Conservation (phyloP, 2,888 invertebrate species). For the Ptilodon capucinus region DNA sequence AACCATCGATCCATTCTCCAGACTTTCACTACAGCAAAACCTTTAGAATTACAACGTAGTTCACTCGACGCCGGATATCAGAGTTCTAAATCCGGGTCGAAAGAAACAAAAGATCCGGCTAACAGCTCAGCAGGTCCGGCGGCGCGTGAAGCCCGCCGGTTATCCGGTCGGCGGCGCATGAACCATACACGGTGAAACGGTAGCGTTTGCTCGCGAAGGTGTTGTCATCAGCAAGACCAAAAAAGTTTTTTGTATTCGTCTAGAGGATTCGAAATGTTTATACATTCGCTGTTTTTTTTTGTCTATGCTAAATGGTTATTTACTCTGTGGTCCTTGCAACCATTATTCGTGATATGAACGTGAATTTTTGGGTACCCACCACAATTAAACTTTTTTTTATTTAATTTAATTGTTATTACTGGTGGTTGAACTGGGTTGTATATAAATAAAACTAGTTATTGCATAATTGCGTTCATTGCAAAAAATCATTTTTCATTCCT, state of each 20-base stretch:
- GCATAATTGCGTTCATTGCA: too few relatives aligned
- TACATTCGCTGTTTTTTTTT: too few relatives aligned
- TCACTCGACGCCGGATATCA: constrained; percentile 9
- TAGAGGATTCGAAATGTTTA: neutral
- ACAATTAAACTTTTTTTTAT: too few relatives aligned
- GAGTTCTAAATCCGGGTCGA: constrained; percentile 12
- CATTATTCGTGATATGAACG: too few relatives aligned
- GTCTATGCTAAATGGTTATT: too few relatives aligned
- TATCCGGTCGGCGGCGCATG: neutral
- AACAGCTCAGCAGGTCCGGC: constrained; percentile 25
- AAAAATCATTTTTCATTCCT: too few relatives aligned
- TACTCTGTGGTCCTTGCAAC: too few relatives aligned
- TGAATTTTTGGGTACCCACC: too few relatives aligned
- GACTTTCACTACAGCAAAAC: constrained; percentile 4
- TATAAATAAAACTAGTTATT: too few relatives aligned
- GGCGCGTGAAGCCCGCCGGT: constrained; percentile 4
- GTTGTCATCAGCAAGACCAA: too few relatives aligned
- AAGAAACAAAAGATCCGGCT: constrained; percentile 7
- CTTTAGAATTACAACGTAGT: constrained; percentile 10
- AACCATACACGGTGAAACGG: neutral
- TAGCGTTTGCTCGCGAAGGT: neutral
- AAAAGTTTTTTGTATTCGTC: neutral
- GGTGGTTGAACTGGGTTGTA: too few relatives aligned
- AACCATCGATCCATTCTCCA: neutral
- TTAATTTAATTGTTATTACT: too few relatives aligned